Conservation (phyloP, 2,888 invertebrate species). For the Aplocera efformata region DNA sequence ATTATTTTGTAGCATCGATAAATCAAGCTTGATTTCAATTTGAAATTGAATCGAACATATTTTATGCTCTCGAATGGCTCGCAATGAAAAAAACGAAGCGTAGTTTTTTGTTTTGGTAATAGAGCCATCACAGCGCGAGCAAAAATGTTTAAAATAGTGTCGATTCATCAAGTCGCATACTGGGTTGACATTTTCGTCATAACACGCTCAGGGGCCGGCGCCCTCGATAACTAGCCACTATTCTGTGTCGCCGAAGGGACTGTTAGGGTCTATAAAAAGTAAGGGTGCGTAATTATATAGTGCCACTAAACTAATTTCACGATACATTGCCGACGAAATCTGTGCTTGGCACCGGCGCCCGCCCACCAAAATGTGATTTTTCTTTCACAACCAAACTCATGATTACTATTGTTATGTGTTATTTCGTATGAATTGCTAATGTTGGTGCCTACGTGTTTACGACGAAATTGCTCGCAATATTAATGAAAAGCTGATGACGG, state of each 20-base stretch:
- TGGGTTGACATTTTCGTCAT: conserved; percentile 78
- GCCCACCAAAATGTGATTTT: conserved; percentile 70
- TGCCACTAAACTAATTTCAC: conserved; percentile 81
- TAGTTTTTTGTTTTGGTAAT: conserved; percentile 25
- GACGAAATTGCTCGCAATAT: conserved; percentile 47
- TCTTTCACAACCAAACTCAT: conserved; percentile 63
- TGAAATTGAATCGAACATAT: no score
- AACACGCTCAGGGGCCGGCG: conserved; percentile 54
- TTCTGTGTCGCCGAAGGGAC: conserved; percentile 23
- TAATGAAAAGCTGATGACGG: conserved; percentile 58
- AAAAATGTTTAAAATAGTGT: conserved; percentile 71
- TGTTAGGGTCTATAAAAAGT: conserved; percentile 68
- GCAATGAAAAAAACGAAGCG: conserved; percentile 1
- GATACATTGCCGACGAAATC: conserved; percentile 80
- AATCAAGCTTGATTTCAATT: no score
- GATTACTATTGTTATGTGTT: conserved; percentile 76
- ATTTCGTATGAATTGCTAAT: conserved; percentile 76
- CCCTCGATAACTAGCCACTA: conserved; percentile 32
- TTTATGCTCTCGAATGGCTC: no score
- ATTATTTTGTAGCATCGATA: no score
- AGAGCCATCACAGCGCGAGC: conserved; percentile 40
- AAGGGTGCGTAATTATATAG: conserved; percentile 78
- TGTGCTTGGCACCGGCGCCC: conserved; percentile 77
- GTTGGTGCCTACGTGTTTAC: conserved; percentile 46
- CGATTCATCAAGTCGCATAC: conserved; percentile 78